Conservation (phyloP, 2,113 vertebrate genomes). For the Gasterosteus nipponicus region DNA sequence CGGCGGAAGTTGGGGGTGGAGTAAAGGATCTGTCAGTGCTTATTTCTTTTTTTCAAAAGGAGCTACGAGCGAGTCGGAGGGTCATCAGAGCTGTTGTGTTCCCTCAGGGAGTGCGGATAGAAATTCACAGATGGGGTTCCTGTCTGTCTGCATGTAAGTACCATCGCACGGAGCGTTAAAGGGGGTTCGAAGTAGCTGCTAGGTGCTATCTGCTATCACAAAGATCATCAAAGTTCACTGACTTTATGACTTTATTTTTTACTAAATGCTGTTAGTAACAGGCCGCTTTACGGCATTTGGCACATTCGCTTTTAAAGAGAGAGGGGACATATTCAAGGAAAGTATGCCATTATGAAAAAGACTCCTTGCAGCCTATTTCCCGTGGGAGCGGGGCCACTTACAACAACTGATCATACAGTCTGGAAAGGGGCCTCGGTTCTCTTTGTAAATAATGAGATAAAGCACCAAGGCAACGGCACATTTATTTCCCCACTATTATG, state of each 20-base stretch:
- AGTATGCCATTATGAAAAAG: background rate
- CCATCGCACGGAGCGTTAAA: background rate
- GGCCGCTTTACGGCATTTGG: background rate
- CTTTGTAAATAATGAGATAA: constrained; percentile 59
- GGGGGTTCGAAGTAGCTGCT: background rate
- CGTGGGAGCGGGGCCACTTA: constrained; percentile 55
- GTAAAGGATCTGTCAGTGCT: background rate
- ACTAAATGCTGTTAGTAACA: background rate
- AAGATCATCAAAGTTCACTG: background rate
- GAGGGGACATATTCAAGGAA: background rate
- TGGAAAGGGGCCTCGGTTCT: constrained; percentile 1
- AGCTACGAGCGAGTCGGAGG: background rate
- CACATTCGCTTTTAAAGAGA: background rate
- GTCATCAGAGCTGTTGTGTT: constrained; percentile 11
- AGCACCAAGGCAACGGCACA: constrained; percentile 34
- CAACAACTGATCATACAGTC: constrained; percentile 42
- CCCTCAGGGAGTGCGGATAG: background rate
- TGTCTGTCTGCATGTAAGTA: background rate
- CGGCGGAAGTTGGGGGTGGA: constrained; percentile 6
- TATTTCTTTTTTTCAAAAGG: constrained; percentile 4
- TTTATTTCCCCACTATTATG: constrained; percentile 16
- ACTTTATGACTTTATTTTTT: background rate
- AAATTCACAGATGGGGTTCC: background rate
- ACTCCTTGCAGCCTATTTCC: constrained; percentile 54
- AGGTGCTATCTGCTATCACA: background rate